Percentiles rank a stretch among this genome's conserved stretches.
These are phyloP conservation scores for Oxycera nigricornis DNA, from an alignment of 2,888 invertebrate genomes.

Conservation along the genomic window DNA sequence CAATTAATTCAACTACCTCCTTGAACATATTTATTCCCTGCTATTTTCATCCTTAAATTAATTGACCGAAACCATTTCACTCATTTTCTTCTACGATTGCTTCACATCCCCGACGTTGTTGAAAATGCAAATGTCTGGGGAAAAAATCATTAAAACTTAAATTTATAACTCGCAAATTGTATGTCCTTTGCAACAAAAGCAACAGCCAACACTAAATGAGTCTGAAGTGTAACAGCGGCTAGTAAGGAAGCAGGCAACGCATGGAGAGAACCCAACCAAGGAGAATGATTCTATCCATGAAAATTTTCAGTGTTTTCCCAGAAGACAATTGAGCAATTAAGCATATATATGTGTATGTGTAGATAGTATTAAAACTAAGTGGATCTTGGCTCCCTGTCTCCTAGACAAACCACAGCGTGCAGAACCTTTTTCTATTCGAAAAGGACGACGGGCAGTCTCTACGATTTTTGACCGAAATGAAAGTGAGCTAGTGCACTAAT, in stretches of 20 bases:
- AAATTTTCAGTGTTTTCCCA: conserved; percentile 35
- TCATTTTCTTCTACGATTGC: conserved; percentile 19
- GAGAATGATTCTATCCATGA: conserved; percentile 12
- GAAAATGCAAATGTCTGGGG: conserved; percentile 36
- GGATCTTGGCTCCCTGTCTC: not conserved
- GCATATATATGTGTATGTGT: not conserved
- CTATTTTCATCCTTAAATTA: conserved; percentile 1
- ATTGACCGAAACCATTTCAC: conserved; percentile 21
- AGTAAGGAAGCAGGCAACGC: too few species aligned
- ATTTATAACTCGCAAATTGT: conserved; percentile 14
- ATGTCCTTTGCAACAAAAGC: not conserved
- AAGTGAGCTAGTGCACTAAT: not conserved
- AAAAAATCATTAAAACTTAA: conserved; percentile 37
- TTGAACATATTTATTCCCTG: not conserved
- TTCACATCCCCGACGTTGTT: not conserved
- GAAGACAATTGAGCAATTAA: conserved; percentile 46
- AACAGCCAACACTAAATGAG: too few species aligned
- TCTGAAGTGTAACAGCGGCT: too few species aligned
- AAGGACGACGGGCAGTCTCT: not conserved
- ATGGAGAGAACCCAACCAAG: too few species aligned
- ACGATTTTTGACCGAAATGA: not conserved
- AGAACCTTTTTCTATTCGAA: not conserved
- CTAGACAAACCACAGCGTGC: not conserved
- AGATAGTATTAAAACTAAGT: too few species aligned
- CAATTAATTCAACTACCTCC: conserved; percentile 14